Conservation (phyloP, 2,797 vertebrate genomes). For the Chloroceryle inda region DNA sequence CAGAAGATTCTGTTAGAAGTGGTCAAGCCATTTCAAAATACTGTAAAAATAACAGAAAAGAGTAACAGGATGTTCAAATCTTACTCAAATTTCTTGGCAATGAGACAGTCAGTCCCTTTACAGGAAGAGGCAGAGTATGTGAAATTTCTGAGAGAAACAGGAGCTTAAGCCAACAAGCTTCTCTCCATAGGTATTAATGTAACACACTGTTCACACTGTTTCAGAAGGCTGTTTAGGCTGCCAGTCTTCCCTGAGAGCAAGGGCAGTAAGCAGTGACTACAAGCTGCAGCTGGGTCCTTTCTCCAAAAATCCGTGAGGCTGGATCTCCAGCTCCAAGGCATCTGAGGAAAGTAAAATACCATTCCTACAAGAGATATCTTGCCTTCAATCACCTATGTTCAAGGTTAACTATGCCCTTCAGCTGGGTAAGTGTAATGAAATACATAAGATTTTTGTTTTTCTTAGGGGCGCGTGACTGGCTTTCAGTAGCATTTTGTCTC, state of each 20-base stretch:
- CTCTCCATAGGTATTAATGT: background rate
- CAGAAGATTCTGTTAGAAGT: background rate
- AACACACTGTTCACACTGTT: background rate
- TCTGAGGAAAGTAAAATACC: background rate
- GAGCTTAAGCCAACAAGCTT: background rate
- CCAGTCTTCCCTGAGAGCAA: background rate
- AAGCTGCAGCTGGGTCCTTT: background rate
- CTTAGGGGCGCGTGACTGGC: background rate
- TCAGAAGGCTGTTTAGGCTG: background rate
- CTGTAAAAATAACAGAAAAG: background rate
- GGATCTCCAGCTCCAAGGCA: background rate
- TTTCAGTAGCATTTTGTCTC: background rate
- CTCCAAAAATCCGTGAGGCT: background rate
- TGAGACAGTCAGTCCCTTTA: background rate
- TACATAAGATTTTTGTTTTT: background rate
- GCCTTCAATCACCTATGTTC: background rate
- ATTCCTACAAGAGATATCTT: background rate
- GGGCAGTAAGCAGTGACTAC: background rate
- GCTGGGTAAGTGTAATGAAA: background rate
- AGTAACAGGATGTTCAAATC: background rate
- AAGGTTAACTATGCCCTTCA: background rate
- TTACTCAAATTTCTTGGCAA: background rate
- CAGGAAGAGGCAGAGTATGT: background rate
- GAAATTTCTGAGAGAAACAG: background rate
- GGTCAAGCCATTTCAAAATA: background rate